Base-by-base conservation (phyloP, 2,113 vertebrate species). In the Lates calcarifer region DNA sequence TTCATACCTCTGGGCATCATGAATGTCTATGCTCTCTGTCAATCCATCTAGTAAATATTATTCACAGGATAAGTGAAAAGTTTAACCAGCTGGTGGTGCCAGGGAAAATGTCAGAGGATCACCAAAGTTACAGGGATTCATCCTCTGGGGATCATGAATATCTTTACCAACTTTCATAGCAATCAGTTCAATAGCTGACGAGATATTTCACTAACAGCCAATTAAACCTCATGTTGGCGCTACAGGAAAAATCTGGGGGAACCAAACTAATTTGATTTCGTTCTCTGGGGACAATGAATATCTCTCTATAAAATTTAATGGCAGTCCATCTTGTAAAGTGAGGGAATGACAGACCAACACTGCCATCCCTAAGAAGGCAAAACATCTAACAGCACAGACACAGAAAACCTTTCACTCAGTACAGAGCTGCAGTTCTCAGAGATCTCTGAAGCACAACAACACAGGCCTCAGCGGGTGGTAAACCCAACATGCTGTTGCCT, bases 401-500 rank as follows among this genome's bases (percentile, higher is more conserved):
- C 2, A 53, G 35, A 58, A 53, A 64, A 60, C 28, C 45, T 6
- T 51, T 70, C 31, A 22, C 28, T 80, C 35, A 24, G 26, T 37
- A 74, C 75, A 43, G 73, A 68, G 72, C 73, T 69, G 35, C 56
- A 60, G 62, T 76, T 84, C 69, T 71, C 63, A n/a, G 65, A 66
- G 68, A 39, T 63, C 61, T 80, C 37, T 83, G 79, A 45, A 68
- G 56, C 3, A 3, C 63, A 78, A 58, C 68, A 67, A 57, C 55
- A 41, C 10, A 62, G 37, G 47, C 20, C 82, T 87, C 88, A 47
- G 82, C n/a, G 65, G 81, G 86, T 86, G 76, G 81, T 39, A 65
- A 84, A 81, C 4, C 65, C 74, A 49, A 77, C 81, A 84, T 49
- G 67, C 76, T 82, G 60, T 77, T 24, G 17, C 82, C 83, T 90